These are phyloP conservation scores for Xenotilapia leptura DNA, from an alignment of 2,113 vertebrate genomes.

Conservation along the genomic window DNA sequence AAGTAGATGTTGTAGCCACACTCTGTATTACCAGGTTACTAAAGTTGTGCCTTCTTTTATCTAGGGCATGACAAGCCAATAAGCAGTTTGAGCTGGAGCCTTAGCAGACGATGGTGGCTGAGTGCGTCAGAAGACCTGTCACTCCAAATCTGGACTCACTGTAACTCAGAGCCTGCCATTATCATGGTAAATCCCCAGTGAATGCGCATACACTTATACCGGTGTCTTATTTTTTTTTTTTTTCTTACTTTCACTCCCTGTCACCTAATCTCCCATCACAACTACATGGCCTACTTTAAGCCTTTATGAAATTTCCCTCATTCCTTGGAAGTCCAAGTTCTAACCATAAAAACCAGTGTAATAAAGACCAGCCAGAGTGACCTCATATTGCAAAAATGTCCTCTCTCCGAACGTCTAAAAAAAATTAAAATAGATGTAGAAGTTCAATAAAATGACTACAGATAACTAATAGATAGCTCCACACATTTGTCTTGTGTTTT, in stretches of 20 bases:
- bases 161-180: constrained; percentile 55
- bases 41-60: constrained; percentile 1
- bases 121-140: constrained; percentile 79
- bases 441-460: not conserved
- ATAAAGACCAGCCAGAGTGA: constrained; percentile 15
- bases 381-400: constrained; percentile 39
- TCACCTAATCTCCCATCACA: not conserved
- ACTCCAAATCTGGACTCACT: constrained; percentile 75
- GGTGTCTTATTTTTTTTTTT: too few relatives aligned
- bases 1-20: constrained; percentile 25
- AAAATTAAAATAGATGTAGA: not conserved
- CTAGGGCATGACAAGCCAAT: constrained; percentile 82
- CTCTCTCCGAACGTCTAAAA: not conserved
- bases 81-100: constrained; percentile 80
- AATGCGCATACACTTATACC: not conserved
- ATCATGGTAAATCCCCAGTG: constrained; percentile 72
- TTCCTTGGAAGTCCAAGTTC: not conserved
- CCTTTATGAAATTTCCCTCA: not conserved
- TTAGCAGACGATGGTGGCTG: constrained; percentile 74
- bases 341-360: not conserved
- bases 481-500: not conserved
- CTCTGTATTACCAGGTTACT: not conserved
- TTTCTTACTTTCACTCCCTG: not conserved
- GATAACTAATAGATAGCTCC: not conserved
- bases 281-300: not conserved